Conservation (phyloP, 2,888 invertebrate species). For the Drosophila sordidapex region DNA sequence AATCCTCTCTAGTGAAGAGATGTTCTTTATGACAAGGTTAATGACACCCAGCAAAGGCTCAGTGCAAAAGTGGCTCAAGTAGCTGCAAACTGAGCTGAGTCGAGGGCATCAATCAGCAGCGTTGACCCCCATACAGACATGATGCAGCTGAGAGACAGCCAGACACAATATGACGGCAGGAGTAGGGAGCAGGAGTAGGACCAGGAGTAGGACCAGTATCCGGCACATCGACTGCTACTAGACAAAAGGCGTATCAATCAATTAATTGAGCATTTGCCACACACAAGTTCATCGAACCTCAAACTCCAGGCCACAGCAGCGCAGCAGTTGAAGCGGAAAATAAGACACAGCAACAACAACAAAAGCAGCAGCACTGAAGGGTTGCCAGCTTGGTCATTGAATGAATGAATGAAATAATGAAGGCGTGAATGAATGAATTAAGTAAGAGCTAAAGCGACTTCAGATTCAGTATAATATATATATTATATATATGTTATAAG, state of each 20-base stretch:
- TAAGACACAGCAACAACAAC: conserved; percentile 27
- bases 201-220: conserved; percentile 23
- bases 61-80: conserved; percentile 11
- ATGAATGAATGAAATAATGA: conserved; percentile 36
- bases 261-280: conserved; percentile 72
- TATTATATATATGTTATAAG: background rate
- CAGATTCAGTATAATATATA: too few relatives aligned
- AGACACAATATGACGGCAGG: conserved; percentile 33
- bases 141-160: conserved; percentile 10
- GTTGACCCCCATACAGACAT: conserved; percentile 59
- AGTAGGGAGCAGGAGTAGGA: conserved; percentile 16
- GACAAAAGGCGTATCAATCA: conserved; percentile 72
- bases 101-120: conserved; percentile 50
- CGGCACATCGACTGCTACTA: conserved; percentile 25
- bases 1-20: conserved; percentile 11
- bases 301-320: conserved; percentile 35
- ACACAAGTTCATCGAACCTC: conserved; percentile 77
- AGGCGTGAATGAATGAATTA: background rate
- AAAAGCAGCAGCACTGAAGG: conserved; percentile 31
- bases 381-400: conserved; percentile 47
- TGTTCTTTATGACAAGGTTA: conserved; percentile 79
- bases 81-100: conserved; percentile 1
- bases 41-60: conserved; percentile 51
- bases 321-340: conserved; percentile 44
- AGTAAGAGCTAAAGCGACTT: conserved; percentile 1